Evolutionary conservation across 2,888 invertebrate genomes (phyloP), one percentile per base, ranked within the genome.

Genomic region (Pammene fasciana): DNA sequence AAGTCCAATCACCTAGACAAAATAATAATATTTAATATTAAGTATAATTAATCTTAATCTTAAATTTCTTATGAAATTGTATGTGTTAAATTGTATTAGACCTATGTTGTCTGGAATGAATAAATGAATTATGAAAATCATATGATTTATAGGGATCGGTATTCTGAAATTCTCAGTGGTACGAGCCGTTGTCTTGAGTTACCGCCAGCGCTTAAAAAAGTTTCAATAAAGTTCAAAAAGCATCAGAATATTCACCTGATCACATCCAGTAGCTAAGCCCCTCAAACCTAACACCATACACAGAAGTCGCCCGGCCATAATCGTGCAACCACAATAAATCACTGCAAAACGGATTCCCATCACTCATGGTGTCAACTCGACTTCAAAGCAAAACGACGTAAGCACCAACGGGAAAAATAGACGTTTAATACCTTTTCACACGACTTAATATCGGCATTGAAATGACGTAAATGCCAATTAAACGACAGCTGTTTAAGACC

Each of bases 241-340:
- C 13, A 5, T 26, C 13, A 7, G 13, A 52, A 26, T 26, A 26
- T 52, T 34, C 34, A 34, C n/a, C 13, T 1, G 2, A 43, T 0
- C 26, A 9, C 43, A 1, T 26, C 45, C 34, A 59, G 59, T 10
- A 59, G 45, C 45, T 5, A 6, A 45, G n/a, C 10, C 26, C 45
- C 45, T 59, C n/a, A 5, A 45, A 46, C 45, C 45, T 45, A 59
- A 59, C 45, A 45, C 26, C 26, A 45, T 34, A 59, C 68, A 65
- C 64, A 70, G 62, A 48, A 70, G 67, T 57, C 66, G 62, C 61
- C 52, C 66, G 67, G 55, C 14, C 59, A 68, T 73, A 62, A 67
- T 72, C 59, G 62, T 62, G 66, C 48, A 52, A 36, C 38, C 56
- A 65, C 73, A 71, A 77, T 78, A 73, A 77, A 77, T 77, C 75